These are phyloP conservation scores for Gobiocypris rarus DNA, from an alignment of 2,113 vertebrate species.

Conservation along the genomic window DNA sequence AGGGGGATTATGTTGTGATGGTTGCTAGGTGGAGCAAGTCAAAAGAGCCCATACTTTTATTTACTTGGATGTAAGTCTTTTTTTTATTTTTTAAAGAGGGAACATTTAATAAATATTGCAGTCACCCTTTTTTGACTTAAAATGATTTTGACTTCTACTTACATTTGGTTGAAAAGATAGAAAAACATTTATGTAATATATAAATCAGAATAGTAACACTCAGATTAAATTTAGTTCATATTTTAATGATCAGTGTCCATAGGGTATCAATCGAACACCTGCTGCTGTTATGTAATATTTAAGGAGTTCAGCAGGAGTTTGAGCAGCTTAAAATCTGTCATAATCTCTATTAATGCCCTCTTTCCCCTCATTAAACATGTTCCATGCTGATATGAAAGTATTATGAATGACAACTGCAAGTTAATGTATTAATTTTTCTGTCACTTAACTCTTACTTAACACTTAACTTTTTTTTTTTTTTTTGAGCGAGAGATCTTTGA, in stretches of 20 bases:
- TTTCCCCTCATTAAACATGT: conserved; percentile 6
- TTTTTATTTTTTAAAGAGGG: background rate
- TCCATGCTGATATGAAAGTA: background rate
- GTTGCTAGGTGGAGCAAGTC: too few species aligned
- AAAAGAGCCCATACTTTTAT: background rate
- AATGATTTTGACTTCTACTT: background rate
- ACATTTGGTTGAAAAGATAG: background rate
- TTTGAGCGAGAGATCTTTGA: too few species aligned
- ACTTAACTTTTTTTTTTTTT: too few species aligned
- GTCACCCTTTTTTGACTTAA: background rate
- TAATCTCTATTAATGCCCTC: conserved; percentile 22
- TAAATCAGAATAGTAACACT: background rate
- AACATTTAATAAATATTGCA: background rate
- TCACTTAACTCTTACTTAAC: background rate
- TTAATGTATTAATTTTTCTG: background rate
- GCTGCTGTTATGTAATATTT: conserved; percentile 36
- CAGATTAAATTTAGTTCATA: background rate
- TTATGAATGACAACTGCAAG: background rate
- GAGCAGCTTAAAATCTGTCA: conserved; percentile 13
- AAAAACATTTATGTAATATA: background rate
- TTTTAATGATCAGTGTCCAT: background rate
- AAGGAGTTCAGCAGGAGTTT: conserved; percentile 33
- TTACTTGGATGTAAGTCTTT: background rate
- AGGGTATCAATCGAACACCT: background rate
- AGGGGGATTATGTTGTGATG: background rate